phyloP scores from a whole-genome alignment of 2,113 vertebrate genomes.

The Chroicocephalus ridibundus region DNA sequence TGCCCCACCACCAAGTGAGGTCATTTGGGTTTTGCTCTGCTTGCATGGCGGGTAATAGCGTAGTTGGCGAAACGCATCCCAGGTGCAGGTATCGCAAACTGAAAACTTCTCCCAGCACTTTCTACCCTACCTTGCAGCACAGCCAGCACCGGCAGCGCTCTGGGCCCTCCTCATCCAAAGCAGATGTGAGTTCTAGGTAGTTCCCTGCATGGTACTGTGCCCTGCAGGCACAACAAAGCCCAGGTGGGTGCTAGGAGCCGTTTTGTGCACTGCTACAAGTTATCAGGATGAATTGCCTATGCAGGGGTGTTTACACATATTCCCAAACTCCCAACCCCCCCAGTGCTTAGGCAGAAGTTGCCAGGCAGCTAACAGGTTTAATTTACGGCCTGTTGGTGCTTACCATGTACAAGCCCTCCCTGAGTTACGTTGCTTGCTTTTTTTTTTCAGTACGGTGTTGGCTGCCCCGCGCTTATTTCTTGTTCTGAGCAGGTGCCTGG shows the following conservation, averaged over 20 bases:
- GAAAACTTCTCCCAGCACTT: not conserved
- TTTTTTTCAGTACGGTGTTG: not conserved
- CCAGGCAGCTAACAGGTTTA: not conserved
- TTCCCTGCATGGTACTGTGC: not conserved
- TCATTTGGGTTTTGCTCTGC: not conserved
- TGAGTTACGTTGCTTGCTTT: not conserved
- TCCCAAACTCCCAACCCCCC: not conserved
- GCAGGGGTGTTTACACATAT: not conserved
- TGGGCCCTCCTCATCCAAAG: not conserved
- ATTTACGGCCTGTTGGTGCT: not conserved
- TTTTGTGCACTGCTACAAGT: not conserved
- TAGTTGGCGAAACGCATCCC: rapidly evolving
- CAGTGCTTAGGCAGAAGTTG: not conserved
- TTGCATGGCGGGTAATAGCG: rapidly evolving
- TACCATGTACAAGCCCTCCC: not conserved
- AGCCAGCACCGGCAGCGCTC: not conserved
- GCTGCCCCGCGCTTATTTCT: not conserved
- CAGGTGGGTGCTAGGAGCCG: not conserved
- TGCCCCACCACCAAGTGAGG: not conserved
- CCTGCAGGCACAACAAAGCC: not conserved
- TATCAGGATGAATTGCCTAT: not conserved
- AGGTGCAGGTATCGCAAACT: not conserved
- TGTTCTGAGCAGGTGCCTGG: not conserved
- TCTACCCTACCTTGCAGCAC: not conserved
- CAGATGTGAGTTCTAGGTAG: not conserved